Evolutionary conservation across 2,888 invertebrate species (phyloP), one percentile per base, ranked within the genome.

Genomic region (Brassicogethes aeneus): DNA sequence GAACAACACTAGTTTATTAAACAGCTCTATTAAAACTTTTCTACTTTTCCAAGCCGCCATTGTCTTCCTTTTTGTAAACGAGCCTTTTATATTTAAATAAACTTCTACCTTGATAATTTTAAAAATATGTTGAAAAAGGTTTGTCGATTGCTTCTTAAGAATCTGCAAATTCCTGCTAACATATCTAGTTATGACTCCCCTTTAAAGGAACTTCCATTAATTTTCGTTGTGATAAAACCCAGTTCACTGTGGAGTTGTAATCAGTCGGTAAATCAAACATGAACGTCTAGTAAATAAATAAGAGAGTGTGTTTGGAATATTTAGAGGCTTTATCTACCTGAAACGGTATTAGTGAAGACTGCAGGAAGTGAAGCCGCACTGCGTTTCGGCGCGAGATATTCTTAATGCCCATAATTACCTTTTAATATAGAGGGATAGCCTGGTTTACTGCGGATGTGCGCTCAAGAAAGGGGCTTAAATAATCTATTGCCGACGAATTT

Each of bases 341-440:
- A 10, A 10, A 23, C 10, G 23, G 10, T 15, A 23, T 23, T 10
- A 23, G 23, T 5, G 23, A 23, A 23, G 10, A 23, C 42, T 34
- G 42, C 55, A 53, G 57, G 58, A 58, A 57, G 55, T 47, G 5
- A 48, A 51, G 42, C 53, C n/a, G n/a, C n/a, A 49, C 45, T 46
- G 43, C 49, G 54, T 57, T 60, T 58, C 59, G 56, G 54, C 46
- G 52, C 50, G 52, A 53, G 53, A 44, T 48, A 47, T 47, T 48
- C 47, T 48, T 58, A 57, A 60, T 59, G 54, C 56, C 48, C 52
- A 51, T 58, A 59, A 60, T 60, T 59, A 59, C 55, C 51, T 55
- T 59, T 57, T 59, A 60, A 60, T 60, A 55, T 56, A 53, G 50
- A 50, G 50, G 52, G 52, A 55, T 52, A 51, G 44, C 50, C 46